Base-by-base conservation (phyloP, 1,140 invertebrate species). In the Paraescarpia echinospica region DNA sequence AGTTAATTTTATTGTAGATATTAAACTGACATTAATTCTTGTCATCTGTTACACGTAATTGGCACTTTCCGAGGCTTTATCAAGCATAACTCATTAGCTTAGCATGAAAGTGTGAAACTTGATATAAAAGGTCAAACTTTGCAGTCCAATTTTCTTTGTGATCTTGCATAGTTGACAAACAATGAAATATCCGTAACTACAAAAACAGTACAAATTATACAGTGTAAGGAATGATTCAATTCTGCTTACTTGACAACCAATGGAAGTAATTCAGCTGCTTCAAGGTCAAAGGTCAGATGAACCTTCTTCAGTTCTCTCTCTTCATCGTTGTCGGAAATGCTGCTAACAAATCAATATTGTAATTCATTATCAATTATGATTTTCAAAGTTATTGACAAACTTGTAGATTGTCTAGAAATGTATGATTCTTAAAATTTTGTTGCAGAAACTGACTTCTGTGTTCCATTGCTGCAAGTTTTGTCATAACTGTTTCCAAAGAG, bases 251-350 rank as follows among this genome's bases (percentile, higher is more conserved):
- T 94, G 35, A 94, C 93, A 89, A 95, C 94, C 89, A 94, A 91
- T 90, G 94, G 94, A 12, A 95, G 92, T 1, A 95, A 93, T 89
- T 95, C 94, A 22, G 94, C 94, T 92, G 94, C 94, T 91, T 94
- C 94, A 51, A 93, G 92, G 93, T 95, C 94, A 94, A 95, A 95
- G 88, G 92, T 93, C 31, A 95, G 92, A 92, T 95, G 94, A 48
- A 94, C 94, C 41, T 91, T 93, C 31, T 95, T 93, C 27, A 95
- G 35, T 91, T 91, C 48, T 51, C 48, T 18, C 33, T 41, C 34
- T 51, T 91, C 90, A 34, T n/a, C 34, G 33, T 12, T 77, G 12
- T 34, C 34, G 9, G 88, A n/a, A 33, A 33, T 48, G 18, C 51
- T 51, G 9, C 12, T 12, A 34, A 34, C 41, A 89, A 48, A 90